Base-by-base conservation (phyloP, 1,140 invertebrate species). In the Harpegnathos saltator region DNA sequence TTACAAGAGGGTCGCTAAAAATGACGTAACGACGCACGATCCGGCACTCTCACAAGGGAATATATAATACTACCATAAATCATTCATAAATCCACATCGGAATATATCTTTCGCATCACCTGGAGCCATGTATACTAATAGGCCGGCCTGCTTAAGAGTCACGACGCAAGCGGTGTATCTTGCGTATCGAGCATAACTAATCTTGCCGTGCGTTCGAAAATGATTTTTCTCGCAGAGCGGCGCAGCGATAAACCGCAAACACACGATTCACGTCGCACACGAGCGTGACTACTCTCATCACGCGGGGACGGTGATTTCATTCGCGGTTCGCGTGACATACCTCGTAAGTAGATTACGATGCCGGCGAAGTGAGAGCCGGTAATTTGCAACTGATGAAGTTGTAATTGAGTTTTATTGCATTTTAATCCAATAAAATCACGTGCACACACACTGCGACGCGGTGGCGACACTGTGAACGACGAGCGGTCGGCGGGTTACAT, bases 381-480 rank as follows among this genome's bases (percentile, higher is more conserved):
- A 85, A 86, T 87, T 82, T 73, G 38, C 74, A 66, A 50, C 84
- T 90, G 86, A 90, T 90, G 91, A 90, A 91, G 85, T 87, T 85
- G 87, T 91, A 92, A 92, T 92, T 91, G 89, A 90, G 90, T 92
- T 92, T 91, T 91, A 92, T 91, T 85, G 89, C 84, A 85, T 91
- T 92, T 92, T 92, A 92, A 92, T 91, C 89, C 83, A 91, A 92
- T 92, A 88, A 90, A 84, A 61, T 33, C 66, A 66, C 48, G 87
- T 82, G 83, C 85, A 84, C 66, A 84, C 85, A 84, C 66, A 44
- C 29, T 65, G 74, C 19, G 52, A 82, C 62, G 85, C 56, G 59
- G 59, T 71, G 71, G 72, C 62, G n/a, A n/a, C n/a, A n/a, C 73
- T 69, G 62, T 71, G 69, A 68, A 83, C 63, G 56, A 56, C 63